These are phyloP conservation scores for Diabrotica virgifera DNA, from an alignment of 1,140 invertebrate genomes.

Conservation along the genomic window DNA sequence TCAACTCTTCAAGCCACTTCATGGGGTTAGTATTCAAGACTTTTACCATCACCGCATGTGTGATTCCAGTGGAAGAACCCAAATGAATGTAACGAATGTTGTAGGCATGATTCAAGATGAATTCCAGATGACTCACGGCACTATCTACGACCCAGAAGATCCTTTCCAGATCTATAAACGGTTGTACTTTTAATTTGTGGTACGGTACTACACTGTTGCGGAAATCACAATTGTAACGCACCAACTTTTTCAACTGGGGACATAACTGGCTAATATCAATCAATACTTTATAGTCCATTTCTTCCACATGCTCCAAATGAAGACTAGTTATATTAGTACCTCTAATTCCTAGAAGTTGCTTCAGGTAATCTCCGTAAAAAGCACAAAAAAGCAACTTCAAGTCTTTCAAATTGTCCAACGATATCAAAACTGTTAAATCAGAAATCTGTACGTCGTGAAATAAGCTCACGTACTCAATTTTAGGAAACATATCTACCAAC, in stretches of 20 bases:
- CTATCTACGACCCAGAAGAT: slow-evolving; percentile 64
- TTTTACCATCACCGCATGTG: slow-evolving; percentile 58
- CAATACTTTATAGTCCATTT: slow-evolving; percentile 65
- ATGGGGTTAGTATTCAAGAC: slow-evolving; percentile 61
- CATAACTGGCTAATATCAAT: slow-evolving; percentile 68
- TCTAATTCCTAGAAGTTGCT: slow-evolving; percentile 62
- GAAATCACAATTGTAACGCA: slow-evolving; percentile 68
- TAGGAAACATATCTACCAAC: slow-evolving; percentile 62
- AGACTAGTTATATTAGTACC: slow-evolving; percentile 60
- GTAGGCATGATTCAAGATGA: slow-evolving; percentile 60
- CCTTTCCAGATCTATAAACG: slow-evolving; percentile 61
- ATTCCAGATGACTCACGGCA: slow-evolving; percentile 60
- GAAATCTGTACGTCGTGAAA: slow-evolving; percentile 62
- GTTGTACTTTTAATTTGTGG: slow-evolving; percentile 52
- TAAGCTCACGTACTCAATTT: slow-evolving; percentile 60
- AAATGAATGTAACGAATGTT: slow-evolving; percentile 65
- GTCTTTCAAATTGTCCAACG: slow-evolving; percentile 60
- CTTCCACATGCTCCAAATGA: slow-evolving; percentile 68
- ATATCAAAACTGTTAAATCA: slow-evolving; percentile 61
- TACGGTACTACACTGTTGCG: slow-evolving; percentile 49
- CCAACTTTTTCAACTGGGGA: slow-evolving; percentile 59
- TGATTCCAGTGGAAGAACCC: slow-evolving; percentile 64
- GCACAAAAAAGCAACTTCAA: slow-evolving; percentile 66
- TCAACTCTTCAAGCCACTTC: slow-evolving; percentile 63
- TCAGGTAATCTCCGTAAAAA: slow-evolving; percentile 66